Conservation (phyloP, 2,797 vertebrate species). For the Myiothlypis coronata region DNA sequence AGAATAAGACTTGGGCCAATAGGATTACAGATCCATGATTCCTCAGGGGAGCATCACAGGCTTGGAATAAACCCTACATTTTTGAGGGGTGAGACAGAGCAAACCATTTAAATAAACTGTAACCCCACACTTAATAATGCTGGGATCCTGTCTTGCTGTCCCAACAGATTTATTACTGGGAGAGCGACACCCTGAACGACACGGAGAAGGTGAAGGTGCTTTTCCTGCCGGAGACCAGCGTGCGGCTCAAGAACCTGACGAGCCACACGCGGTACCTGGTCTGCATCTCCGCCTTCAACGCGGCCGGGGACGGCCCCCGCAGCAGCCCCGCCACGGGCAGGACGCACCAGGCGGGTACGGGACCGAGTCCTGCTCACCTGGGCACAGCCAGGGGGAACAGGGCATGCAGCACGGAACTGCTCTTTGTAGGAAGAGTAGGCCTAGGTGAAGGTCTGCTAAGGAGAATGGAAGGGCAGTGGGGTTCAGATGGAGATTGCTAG, state of each 20-base stretch:
- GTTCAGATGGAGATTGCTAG: too few species aligned
- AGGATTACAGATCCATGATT: not conserved
- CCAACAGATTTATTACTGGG: conserved; percentile 90
- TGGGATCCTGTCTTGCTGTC: not conserved
- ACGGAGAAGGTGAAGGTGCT: conserved; percentile 89
- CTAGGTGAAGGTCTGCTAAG: too few species aligned
- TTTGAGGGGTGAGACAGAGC: not conserved
- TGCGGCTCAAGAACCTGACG: conserved; percentile 88
- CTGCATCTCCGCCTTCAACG: conserved; percentile 90
- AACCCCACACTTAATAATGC: not conserved
- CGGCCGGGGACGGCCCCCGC: conserved; percentile 87
- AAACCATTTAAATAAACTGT: not conserved
- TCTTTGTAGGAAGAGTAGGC: not conserved
- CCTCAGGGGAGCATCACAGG: not conserved
- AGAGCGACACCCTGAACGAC: conserved; percentile 84
- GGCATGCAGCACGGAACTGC: not conserved
- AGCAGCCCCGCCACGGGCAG: conserved; percentile 84
- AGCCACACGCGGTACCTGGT: conserved; percentile 89
- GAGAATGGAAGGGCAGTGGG: too few species aligned
- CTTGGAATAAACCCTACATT: not conserved
- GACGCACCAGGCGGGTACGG: conserved; percentile 87
- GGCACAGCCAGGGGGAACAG: rapidly evolving
- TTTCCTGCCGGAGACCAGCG: conserved; percentile 84
- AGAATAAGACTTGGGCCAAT: not conserved
- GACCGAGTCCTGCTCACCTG: not conserved